A percentile compares a stretch with the other conserved stretches of the same genome.
These are phyloP conservation scores for Prenolepis imparis DNA, from an alignment of 2,888 invertebrate genomes.

Conservation along the genomic window DNA sequence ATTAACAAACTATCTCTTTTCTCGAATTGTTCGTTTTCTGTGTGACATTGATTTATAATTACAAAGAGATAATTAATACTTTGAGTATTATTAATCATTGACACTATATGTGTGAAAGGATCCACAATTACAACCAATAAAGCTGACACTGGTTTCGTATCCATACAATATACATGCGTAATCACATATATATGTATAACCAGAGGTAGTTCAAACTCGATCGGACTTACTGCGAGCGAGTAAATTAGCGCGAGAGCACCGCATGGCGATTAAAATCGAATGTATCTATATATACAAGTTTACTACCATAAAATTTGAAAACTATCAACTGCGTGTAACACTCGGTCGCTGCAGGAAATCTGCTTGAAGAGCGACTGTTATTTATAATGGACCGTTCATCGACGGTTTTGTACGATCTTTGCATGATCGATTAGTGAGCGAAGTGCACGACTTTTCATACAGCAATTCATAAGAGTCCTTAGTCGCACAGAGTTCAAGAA, in stretches of 20 bases:
- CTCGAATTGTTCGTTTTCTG: neutral
- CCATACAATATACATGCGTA: slow-evolving; percentile 70
- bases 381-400: slow-evolving; percentile 5
- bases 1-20: slow-evolving; percentile 20
- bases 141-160: slow-evolving; percentile 64
- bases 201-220: slow-evolving; percentile 61
- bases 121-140: slow-evolving; percentile 31
- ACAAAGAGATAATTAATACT: slow-evolving; percentile 8
- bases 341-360: slow-evolving; percentile 39
- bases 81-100: slow-evolving; percentile 43
- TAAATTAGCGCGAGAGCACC: slow-evolving; percentile 61
- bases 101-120: slow-evolving; percentile 3
- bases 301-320: slow-evolving; percentile 72
- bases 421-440: slow-evolving; percentile 33
- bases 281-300: slow-evolving; percentile 66
- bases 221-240: slow-evolving; percentile 43
- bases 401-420: slow-evolving; percentile 21
- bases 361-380: slow-evolving; percentile 34
- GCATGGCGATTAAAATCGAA: slow-evolving; percentile 54
- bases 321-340: slow-evolving; percentile 64
- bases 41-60: slow-evolving; percentile 10
- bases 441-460: neutral
- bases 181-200: slow-evolving; percentile 45
- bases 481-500: slow-evolving; percentile 16
- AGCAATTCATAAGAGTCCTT: slow-evolving; percentile 11